A percentile compares a stretch with the other conserved stretches of the same genome.
Conservation (phyloP, 2,113 vertebrate species). For the Mesocricetus auratus region DNA sequence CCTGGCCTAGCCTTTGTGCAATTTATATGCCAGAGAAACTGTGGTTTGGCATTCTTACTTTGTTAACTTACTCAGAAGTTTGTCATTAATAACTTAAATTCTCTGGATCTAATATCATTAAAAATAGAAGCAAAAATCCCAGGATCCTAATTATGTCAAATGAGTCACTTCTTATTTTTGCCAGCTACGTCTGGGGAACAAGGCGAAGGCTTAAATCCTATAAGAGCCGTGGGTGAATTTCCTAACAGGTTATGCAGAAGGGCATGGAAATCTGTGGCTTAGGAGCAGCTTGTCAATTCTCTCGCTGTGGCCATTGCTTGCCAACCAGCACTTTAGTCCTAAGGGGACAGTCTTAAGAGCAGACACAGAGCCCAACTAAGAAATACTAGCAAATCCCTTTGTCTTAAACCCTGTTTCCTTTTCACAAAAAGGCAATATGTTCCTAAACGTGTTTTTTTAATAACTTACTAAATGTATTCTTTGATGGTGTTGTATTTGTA, state of each 20-base stretch:
- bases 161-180: conserved; percentile 82
- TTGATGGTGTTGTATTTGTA: no score
- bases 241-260: conserved; percentile 50
- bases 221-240: conserved; percentile 44
- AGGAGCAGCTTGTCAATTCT: not conserved
- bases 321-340: not conserved
- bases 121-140: conserved; percentile 81
- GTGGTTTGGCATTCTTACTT: conserved; percentile 72
- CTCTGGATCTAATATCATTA: conserved; percentile 64
- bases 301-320: conserved; percentile 7
- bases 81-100: conserved; percentile 75
- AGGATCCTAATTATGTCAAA: conserved; percentile 71
- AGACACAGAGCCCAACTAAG: not conserved
- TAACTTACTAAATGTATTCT: not conserved
- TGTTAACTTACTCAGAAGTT: conserved; percentile 56
- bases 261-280: conserved; percentile 52
- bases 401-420: not conserved
- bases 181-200: conserved; percentile 62
- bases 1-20: conserved; percentile 32
- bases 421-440: not conserved
- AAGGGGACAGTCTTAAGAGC: not conserved
- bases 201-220: conserved; percentile 60
- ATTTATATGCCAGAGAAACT: conserved; percentile 40
- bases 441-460: not conserved
- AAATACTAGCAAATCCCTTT: conserved; percentile 13